phyloP scores from a whole-genome alignment of 2,113 vertebrate species.

The Phaethornis superciliosus region DNA sequence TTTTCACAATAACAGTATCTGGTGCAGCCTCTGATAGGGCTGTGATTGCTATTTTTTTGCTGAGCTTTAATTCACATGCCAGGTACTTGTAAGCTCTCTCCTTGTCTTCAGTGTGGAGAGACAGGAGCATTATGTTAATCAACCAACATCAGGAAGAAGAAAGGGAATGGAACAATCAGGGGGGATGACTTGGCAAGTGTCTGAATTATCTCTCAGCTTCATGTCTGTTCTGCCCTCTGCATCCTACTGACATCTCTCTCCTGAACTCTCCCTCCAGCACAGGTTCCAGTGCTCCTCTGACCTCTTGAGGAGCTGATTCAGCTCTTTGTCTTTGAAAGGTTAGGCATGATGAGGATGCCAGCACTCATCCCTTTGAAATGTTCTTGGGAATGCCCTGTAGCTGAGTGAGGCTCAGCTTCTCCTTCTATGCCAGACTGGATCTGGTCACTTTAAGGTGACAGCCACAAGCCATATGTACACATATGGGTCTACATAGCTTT shows the following conservation, averaged over 20 bases:
- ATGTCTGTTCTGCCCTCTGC: neutral
- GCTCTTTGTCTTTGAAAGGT: neutral
- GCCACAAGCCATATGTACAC: fast-evolving
- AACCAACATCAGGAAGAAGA: neutral
- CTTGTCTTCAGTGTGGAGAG: neutral
- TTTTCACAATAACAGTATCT: neutral
- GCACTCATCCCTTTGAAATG: neutral
- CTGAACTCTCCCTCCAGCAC: neutral
- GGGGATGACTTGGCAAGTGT: neutral
- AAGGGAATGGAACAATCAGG: neutral
- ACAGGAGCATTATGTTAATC: neutral
- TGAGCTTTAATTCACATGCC: neutral
- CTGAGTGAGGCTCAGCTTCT: neutral
- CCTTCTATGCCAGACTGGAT: neutral
- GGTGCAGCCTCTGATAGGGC: neutral
- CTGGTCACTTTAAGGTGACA: neutral
- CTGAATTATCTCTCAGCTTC: neutral
- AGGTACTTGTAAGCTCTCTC: neutral
- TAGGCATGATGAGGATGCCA: neutral
- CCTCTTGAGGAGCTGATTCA: neutral
- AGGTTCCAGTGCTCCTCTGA: neutral
- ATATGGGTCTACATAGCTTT: fast-evolving
- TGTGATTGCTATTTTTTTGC: neutral
- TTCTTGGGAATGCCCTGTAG: neutral
- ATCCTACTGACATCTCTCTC: neutral